A percentile compares a stretch with the other conserved stretches of the same genome.
Conservation (phyloP, 2,113 vertebrate genomes). For the Nettapus auritus region DNA sequence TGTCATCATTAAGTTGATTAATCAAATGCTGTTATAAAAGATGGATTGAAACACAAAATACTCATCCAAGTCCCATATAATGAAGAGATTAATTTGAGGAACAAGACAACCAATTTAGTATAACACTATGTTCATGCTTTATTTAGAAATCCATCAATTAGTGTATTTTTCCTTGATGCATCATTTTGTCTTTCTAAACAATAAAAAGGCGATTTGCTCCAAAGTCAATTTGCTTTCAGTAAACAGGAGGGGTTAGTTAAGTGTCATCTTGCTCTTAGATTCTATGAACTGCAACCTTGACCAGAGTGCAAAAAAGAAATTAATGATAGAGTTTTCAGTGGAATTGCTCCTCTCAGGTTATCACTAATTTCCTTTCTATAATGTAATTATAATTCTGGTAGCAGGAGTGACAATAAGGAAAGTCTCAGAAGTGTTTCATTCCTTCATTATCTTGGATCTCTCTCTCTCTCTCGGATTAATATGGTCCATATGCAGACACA, state of each 20-base stretch:
- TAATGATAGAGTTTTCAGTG: conserved; percentile 62
- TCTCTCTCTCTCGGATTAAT: conserved; percentile 42
- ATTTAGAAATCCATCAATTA: conserved; percentile 84
- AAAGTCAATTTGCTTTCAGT: conserved; percentile 77
- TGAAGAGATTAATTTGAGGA: conserved; percentile 85
- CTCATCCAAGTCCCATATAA: conserved; percentile 79
- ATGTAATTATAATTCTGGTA: conserved; percentile 62
- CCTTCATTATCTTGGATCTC: conserved; percentile 53
- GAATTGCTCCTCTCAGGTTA: conserved; percentile 59
- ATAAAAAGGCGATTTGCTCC: conserved; percentile 70
- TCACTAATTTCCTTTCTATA: conserved; percentile 68
- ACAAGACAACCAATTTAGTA: conserved; percentile 83
- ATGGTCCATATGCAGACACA: neutral
- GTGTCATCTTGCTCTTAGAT: conserved; percentile 56
- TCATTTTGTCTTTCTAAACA: conserved; percentile 75
- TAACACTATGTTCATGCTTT: conserved; percentile 75
- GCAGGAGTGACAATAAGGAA: conserved; percentile 61
- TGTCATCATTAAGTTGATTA: conserved; percentile 82
- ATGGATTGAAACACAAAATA: conserved; percentile 81
- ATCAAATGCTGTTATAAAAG: conserved; percentile 80
- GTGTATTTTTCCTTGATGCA: conserved; percentile 75
- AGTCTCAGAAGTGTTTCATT: conserved; percentile 51
- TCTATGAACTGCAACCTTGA: conserved; percentile 68
- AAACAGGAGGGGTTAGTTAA: conserved; percentile 71
- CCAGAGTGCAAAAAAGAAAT: conserved; percentile 61